A percentile compares a stretch with the other conserved stretches of the same genome.
These are phyloP conservation scores for Zonotrichia leucophrys DNA, from an alignment of 2,113 vertebrate species.

Conservation along the genomic window DNA sequence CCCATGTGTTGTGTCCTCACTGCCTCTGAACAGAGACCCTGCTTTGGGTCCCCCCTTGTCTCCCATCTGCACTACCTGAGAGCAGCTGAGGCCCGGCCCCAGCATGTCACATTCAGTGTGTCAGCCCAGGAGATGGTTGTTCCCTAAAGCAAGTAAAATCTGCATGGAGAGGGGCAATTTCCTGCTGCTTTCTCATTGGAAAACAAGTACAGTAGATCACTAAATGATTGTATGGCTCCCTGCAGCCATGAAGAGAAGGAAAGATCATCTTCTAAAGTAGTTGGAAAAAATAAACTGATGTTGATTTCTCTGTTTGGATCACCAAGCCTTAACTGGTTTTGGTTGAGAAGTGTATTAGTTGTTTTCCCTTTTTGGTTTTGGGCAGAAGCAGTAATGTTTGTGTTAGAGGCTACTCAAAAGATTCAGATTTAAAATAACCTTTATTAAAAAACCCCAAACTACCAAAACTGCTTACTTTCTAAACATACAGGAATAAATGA, in stretches of 20 bases:
- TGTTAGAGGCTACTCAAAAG: background rate
- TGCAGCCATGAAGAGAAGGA: background rate
- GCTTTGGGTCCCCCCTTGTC: background rate
- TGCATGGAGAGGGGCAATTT: background rate
- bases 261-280: background rate
- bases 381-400: background rate
- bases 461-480: background rate
- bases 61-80: background rate
- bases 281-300: background rate
- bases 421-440: background rate
- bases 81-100: background rate
- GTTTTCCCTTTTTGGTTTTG: background rate
- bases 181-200: background rate
- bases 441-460: background rate
- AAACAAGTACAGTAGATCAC: background rate
- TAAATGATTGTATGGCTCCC: background rate
- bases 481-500: background rate
- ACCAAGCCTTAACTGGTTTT: background rate
- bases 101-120: background rate
- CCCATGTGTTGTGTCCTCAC: fast-evolving
- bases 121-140: background rate
- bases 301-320: background rate
- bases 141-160: background rate
- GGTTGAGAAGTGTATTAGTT: background rate
- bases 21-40: background rate